Base-by-base conservation (phyloP, 2,888 invertebrate genomes). In the Nowickia ferox region DNA sequence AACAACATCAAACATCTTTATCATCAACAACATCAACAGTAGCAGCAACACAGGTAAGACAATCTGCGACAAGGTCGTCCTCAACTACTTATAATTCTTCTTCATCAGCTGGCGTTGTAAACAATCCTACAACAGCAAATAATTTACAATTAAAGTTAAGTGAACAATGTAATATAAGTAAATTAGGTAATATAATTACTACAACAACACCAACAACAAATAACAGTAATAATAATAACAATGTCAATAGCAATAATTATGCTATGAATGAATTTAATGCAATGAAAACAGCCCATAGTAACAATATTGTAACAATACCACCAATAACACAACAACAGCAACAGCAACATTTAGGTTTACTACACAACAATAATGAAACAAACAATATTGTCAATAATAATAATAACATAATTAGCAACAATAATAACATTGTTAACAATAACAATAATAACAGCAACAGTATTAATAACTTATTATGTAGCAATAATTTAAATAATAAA, bases 391-490 rank as follows among this genome's bases (percentile, higher is more conserved):
- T 46, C 59, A 68, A 57, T 19, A 68, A 48, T 68, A 68, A 57
- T 19, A 68, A 57, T 77, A 48, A 19, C 22, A 66, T 66, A 66
- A 76, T 48, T 72, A 90, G 89, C 84, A 90, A 90, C 88, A 77
- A 55, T 84, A 81, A 66, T 74, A 72, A 74, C 38, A 68, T 38
- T 42, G 22, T 55, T 6, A 55, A 55, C 55, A 78, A n/a, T n/a
- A n/a, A 40, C 17, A 77, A 79, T 59, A 84, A 87, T 80, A 89
- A 86, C 81, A 88, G 87, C 88, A 91, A 89, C 91, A 91, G 91
- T 91, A 91, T 89, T 90, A 90, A 89, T 90, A 92, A 91, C 89
- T 89, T 91, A 90, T 89, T 91, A 89, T 90, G 89, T 91, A 91
- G 90, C 89, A 90, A 91, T 89, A 92, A 91, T 91, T 79, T 83